phyloP scores from a whole-genome alignment of 2,113 vertebrate species.

The Petrocephalus microphthalmus region DNA sequence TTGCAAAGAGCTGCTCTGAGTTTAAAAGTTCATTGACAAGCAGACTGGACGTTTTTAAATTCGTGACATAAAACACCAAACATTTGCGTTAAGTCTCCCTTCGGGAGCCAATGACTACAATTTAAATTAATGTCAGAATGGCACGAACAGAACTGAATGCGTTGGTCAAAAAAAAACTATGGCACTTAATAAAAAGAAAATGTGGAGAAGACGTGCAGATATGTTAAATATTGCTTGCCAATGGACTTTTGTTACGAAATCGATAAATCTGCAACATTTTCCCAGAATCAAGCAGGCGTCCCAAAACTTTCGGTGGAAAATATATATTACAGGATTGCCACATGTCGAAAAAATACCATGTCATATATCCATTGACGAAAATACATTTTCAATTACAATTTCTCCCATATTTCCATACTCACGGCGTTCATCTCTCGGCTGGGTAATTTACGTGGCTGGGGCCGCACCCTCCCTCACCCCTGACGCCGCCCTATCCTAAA shows the following conservation, averaged over 20 bases:
- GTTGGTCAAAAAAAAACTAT: background rate
- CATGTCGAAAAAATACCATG: background rate
- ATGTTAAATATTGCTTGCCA: background rate
- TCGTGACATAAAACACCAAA: background rate
- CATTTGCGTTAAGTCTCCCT: background rate
- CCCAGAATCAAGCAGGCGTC: background rate
- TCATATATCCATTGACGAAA: background rate
- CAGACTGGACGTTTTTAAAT: background rate
- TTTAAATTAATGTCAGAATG: background rate
- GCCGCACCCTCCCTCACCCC: background rate
- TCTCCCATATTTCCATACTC: background rate
- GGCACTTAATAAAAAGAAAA: background rate
- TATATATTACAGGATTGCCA: background rate
- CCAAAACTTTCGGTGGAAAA: background rate
- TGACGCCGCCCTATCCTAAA: no score
- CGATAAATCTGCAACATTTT: background rate
- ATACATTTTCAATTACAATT: background rate
- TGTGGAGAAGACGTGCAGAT: background rate
- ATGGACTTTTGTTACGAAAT: background rate
- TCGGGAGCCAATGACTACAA: background rate
- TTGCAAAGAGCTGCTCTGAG: background rate
- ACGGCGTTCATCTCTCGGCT: background rate
- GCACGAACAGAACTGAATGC: background rate
- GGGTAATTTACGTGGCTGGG: background rate
- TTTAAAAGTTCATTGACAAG: background rate